phyloP scores from a whole-genome alignment of 2,797 vertebrate species.

The Kryptopterus vitreolus region DNA sequence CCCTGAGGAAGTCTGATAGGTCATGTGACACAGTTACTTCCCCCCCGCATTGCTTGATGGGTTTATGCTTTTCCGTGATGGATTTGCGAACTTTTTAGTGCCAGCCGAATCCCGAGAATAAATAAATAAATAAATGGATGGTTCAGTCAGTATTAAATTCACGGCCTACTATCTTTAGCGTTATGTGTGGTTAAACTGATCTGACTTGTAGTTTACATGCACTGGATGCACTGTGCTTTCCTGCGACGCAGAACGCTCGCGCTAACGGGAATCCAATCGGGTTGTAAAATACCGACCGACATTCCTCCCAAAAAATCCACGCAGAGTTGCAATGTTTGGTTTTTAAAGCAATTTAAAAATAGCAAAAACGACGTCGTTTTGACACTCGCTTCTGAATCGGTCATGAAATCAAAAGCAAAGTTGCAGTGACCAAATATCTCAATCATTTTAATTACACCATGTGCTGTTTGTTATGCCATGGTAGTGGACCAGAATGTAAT shows the following conservation, averaged over 20 bases:
- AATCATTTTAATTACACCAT: neutral
- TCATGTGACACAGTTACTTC: constrained; percentile 27
- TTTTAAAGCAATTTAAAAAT: neutral
- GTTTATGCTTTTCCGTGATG: neutral
- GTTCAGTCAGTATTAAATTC: constrained; percentile 36
- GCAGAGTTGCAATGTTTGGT: neutral
- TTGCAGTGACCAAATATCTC: neutral
- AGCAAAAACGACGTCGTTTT: too few relatives aligned
- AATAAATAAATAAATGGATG: too few relatives aligned
- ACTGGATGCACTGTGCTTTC: neutral
- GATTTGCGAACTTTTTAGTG: neutral
- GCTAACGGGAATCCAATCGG: neutral
- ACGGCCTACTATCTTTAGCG: neutral
- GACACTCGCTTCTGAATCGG: too few relatives aligned
- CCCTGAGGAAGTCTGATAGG: constrained; percentile 31
- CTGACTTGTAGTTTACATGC: neutral
- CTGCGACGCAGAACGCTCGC: neutral
- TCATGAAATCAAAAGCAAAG: neutral
- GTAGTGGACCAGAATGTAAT: neutral
- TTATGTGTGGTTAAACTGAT: constrained; percentile 8
- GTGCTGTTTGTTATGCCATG: neutral
- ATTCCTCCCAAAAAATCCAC: neutral
- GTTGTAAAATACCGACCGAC: neutral
- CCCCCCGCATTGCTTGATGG: constrained; percentile 9
- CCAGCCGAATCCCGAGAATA: neutral